A percentile compares a stretch with the other conserved stretches of the same genome.
phyloP scores from a whole-genome alignment of 2,888 invertebrate genomes.

The Parthenolecanium corni region DNA sequence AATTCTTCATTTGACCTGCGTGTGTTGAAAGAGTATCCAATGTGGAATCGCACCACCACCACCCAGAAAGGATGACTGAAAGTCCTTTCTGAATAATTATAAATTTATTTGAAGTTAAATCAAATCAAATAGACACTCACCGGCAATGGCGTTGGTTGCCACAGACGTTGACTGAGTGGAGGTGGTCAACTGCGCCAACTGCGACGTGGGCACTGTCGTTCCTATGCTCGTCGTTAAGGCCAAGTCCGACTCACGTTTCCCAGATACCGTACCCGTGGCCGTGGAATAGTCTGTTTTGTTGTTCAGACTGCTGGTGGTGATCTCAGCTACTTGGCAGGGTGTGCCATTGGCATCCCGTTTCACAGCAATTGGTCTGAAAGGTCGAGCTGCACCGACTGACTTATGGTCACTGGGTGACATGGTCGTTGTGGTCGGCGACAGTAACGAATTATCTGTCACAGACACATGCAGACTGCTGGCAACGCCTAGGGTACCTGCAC shows the following conservation, averaged over 20 bases:
- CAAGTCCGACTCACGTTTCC: not conserved
- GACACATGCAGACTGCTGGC: not conserved
- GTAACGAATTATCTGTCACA: not conserved
- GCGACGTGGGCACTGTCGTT: not conserved
- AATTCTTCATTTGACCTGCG: no score
- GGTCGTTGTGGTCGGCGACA: constrained; percentile 1
- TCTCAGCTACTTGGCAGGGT: constrained; percentile 27
- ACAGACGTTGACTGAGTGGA: not conserved
- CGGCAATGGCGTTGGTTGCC: not conserved
- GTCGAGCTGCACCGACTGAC: not conserved
- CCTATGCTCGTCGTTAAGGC: not conserved
- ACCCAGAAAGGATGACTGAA: no score
- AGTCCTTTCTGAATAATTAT: no score
- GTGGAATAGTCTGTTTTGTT: not conserved
- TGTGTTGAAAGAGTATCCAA: no score
- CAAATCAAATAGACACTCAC: no score
- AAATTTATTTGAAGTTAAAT: no score
- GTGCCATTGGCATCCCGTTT: constrained; percentile 11
- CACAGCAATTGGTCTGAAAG: constrained; percentile 3
- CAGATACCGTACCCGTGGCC: not conserved
- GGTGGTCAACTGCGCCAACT: not conserved
- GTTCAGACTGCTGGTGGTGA: constrained; percentile 18
- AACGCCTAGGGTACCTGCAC: not conserved
- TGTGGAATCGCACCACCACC: no score
- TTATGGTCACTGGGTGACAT: not conserved